These are phyloP conservation scores for Fragum sueziense DNA, from an alignment of 2,888 invertebrate species.

Conservation along the genomic window DNA sequence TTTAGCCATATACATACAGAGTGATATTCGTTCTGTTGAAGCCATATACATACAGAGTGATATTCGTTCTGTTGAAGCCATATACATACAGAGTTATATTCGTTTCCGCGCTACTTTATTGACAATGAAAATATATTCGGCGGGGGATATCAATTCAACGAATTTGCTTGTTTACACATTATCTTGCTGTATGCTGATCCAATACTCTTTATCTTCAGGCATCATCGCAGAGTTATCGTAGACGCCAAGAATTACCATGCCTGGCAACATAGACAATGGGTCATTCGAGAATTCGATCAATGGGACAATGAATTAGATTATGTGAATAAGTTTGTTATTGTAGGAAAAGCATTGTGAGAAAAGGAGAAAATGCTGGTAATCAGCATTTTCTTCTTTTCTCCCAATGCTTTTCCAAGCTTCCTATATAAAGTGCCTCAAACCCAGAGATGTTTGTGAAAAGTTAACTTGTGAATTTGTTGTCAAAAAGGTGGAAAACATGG, in stretches of 20 bases:
- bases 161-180: too few relatives aligned
- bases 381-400: not conserved
- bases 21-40: too few relatives aligned
- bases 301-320: constrained; percentile 91
- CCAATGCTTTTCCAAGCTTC: not conserved
- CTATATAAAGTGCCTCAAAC: not conserved
- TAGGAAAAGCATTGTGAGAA: not conserved
- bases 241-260: constrained; percentile 99
- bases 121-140: too few relatives aligned
- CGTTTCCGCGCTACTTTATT: too few relatives aligned
- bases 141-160: too few relatives aligned
- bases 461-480: too few relatives aligned
- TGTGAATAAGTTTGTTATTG: constrained; percentile 89
- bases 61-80: too few relatives aligned
- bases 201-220: constrained; percentile 73
- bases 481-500: too few relatives aligned
- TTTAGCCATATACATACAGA: too few relatives aligned
- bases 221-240: constrained; percentile 86
- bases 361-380: not conserved
- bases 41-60: too few relatives aligned
- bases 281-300: constrained; percentile 84
- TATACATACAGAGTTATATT: too few relatives aligned
- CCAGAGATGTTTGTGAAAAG: not conserved
- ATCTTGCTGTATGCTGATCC: too few relatives aligned
- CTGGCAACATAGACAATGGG: constrained; percentile 94